Conservation (phyloP, 30 jellyfish, hydroid and myxozoan genomes). For the Pelagia noctiluca region DNA sequence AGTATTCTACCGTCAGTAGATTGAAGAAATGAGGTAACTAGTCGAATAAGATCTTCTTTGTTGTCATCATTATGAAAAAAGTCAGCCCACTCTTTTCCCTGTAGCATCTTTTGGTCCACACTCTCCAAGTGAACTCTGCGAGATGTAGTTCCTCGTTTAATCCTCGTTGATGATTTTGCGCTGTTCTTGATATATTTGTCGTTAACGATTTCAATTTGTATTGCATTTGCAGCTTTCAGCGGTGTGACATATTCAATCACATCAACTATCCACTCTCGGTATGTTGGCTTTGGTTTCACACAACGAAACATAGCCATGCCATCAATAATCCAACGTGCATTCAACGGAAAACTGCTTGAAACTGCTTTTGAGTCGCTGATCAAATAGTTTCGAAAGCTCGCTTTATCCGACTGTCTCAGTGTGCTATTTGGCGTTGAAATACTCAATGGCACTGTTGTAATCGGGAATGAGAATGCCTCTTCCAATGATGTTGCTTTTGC, state of each 20-base stretch:
- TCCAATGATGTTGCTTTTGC: too few species aligned
- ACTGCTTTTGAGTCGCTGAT: constrained; percentile 3
- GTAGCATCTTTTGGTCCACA: constrained; percentile 20
- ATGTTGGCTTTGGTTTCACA: too few species aligned
- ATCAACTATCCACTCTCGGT: too few species aligned
- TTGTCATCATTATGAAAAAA: constrained; percentile 3
- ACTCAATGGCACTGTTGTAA: too few species aligned
- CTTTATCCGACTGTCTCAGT: too few species aligned
- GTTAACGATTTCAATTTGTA: neutral
- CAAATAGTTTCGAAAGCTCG: too few species aligned
- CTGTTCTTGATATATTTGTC: constrained; percentile 1
- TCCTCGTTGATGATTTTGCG: constrained; percentile 9
- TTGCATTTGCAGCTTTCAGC: neutral
- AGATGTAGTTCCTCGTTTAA: constrained; percentile 22
- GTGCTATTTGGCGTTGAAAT: too few species aligned
- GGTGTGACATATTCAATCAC: too few species aligned
- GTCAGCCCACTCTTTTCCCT: constrained; percentile 12
- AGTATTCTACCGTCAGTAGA: neutral
- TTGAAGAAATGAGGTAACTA: too few species aligned
- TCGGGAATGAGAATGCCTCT: too few species aligned
- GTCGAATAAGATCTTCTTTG: too few species aligned
- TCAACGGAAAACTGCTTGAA: constrained; percentile 17
- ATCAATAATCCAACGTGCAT: constrained; percentile 34
- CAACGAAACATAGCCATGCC: constrained; percentile 32
- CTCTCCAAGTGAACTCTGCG: constrained; percentile 9